These are phyloP conservation scores for Drosophila busckii DNA, from an alignment of 1,140 invertebrate species.

Conservation along the genomic window DNA sequence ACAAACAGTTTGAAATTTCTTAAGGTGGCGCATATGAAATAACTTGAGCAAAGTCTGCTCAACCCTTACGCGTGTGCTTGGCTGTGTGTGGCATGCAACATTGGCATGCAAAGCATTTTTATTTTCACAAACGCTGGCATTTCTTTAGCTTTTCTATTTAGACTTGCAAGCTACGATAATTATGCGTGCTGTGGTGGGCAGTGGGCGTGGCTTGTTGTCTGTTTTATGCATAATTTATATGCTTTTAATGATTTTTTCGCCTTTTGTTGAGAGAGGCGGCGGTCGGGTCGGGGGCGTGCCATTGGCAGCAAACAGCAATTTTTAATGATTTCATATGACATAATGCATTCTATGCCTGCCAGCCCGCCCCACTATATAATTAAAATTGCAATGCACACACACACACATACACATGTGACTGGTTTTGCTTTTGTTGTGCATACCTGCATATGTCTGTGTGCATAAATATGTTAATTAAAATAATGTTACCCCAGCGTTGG, in stretches of 20 bases:
- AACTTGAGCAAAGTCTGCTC: slow-evolving; percentile 37
- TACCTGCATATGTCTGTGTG: slow-evolving; percentile 31
- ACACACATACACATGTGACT: slow-evolving; percentile 13
- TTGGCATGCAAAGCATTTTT: slow-evolving; percentile 57
- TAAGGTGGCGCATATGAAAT: slow-evolving; percentile 64
- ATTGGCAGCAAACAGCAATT: slow-evolving; percentile 54
- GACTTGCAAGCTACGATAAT: too few species aligned
- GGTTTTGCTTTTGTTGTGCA: slow-evolving; percentile 44
- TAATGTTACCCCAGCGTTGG: slow-evolving; percentile 62
- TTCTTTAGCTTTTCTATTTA: slow-evolving; percentile 18
- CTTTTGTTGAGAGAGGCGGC: too few species aligned
- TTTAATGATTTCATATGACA: slow-evolving; percentile 67
- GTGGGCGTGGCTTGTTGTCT: slow-evolving; percentile 6
- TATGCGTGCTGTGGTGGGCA: neutral
- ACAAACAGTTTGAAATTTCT: slow-evolving; percentile 57
- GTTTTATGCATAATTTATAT: slow-evolving; percentile 71
- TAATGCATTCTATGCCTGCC: slow-evolving; percentile 36
- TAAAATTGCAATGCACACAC: slow-evolving; percentile 67
- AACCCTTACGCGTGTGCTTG: too few species aligned
- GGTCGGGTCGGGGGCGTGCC: too few species aligned
- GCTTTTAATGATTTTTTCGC: slow-evolving; percentile 69
- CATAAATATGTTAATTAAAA: slow-evolving; percentile 78
- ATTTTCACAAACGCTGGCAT: slow-evolving; percentile 46
- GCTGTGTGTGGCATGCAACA: neutral
- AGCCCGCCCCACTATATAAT: slow-evolving; percentile 46